Conservation (phyloP, 2,888 invertebrate species). For the Thymelicus acteon region DNA sequence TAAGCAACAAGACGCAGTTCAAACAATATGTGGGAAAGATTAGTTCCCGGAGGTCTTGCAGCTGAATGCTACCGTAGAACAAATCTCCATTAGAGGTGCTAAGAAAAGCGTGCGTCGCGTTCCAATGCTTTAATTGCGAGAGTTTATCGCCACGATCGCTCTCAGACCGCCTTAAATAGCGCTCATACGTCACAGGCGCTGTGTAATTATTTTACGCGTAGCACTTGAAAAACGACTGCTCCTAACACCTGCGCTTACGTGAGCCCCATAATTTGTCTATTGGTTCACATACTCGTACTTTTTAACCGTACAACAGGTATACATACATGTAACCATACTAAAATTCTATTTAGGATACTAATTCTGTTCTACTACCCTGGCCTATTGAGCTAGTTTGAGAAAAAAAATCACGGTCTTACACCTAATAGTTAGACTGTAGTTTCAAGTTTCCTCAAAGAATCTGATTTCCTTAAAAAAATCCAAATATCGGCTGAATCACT, state of each 20-base stretch:
- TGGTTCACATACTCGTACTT: slow-evolving; percentile 50
- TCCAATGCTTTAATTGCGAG: slow-evolving; percentile 82
- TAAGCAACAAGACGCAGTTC: background rate
- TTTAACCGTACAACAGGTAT: background rate
- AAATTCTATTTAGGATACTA: background rate
- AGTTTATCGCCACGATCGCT: slow-evolving; percentile 81
- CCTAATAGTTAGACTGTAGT: no score
- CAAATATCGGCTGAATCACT: no score
- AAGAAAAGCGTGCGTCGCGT: slow-evolving; percentile 82
- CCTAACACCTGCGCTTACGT: slow-evolving; percentile 58
- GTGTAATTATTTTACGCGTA: slow-evolving; percentile 82
- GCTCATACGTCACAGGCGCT: slow-evolving; percentile 78
- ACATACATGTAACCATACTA: slow-evolving; percentile 14
- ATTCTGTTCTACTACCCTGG: no score
- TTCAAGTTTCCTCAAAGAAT: no score
- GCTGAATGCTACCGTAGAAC: slow-evolving; percentile 51
- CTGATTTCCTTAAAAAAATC: no score
- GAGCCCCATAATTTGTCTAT: slow-evolving; percentile 72
- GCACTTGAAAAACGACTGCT: slow-evolving; percentile 73
- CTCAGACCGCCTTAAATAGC: slow-evolving; percentile 80
- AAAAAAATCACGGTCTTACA: no score
- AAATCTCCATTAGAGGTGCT: slow-evolving; percentile 78
- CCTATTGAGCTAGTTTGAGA: no score
- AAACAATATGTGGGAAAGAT: background rate
- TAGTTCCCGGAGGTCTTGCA: background rate